Evolutionary conservation across 2,797 vertebrate genomes (phyloP), one percentile per base, ranked within the genome.

Genomic region (Pseudopleuronectes americanus): DNA sequence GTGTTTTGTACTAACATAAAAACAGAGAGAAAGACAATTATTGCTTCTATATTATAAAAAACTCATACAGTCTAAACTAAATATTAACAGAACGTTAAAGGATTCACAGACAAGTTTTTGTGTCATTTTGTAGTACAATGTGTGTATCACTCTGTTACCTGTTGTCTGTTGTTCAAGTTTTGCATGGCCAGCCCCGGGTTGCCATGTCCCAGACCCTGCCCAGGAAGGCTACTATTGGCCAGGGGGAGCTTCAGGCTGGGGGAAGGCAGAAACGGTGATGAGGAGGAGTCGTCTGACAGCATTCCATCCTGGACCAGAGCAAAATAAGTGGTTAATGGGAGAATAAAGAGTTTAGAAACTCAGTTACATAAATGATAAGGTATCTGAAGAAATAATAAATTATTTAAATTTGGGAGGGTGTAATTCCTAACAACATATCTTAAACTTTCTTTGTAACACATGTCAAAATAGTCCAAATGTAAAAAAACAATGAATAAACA

Each of bases 91-190:
- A 22, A 16, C 19, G 45, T 19, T 53, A 7, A 4, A 12, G 41
- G 19, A 26, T 22, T 31, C 28, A 31, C 7, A 31, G 28, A 31
- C 28, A 31, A 1, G 28, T 31, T 31, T 31, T 31, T 31, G 28
- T 8, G 7, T 31, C 28, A 38, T 13, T 45, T 17, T 45, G 4
- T 45, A 12, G 33, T 36, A 36, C 43, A 45, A 17, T 51, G n/a
- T 51, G 48, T 22, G 49, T 1, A 22, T 48, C 9, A 23, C 21
- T 59, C 6, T 45, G 23, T 70, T 94, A 99, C 98, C 97, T 98
- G 97, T 97, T 98, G 97, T 97, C 97, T 96, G 95, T 96, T 97
- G 96, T 99, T 99, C 96, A 99, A 97, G 97, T 98, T 99, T 96
- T 98, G 97, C 96, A 98, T 97, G 96, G 96, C 96, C 94, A 98